Conservation (phyloP, 2,888 invertebrate species). For the Lithophane socia region DNA sequence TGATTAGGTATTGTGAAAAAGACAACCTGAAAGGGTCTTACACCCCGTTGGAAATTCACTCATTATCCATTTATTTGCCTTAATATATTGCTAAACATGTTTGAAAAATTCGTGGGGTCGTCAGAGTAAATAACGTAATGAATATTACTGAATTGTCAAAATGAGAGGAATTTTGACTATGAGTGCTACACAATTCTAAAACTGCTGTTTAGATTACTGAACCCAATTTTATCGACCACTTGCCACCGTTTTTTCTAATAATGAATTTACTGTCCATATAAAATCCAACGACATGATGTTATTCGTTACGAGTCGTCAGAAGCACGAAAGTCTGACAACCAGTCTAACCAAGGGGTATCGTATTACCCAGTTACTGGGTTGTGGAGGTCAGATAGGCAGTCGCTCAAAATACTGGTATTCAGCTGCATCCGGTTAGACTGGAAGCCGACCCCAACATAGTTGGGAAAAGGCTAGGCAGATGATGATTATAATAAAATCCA, state of each 20-base stretch:
- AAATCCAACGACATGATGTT: not conserved
- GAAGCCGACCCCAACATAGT: too few relatives aligned
- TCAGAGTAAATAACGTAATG: not conserved
- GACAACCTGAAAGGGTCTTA: too few relatives aligned
- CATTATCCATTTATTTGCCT: not conserved
- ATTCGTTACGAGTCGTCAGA: too few relatives aligned
- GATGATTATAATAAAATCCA: not conserved
- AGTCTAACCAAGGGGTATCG: too few relatives aligned
- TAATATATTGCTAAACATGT: not conserved
- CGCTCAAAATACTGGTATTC: too few relatives aligned
- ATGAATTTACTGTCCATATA: not conserved
- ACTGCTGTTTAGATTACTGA: not conserved
- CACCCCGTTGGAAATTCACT: not conserved
- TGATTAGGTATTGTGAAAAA: not conserved
- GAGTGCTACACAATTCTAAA: not conserved
- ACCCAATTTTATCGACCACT: not conserved
- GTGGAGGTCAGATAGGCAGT: too few relatives aligned
- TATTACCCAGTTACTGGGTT: too few relatives aligned
- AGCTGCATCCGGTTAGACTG: too few relatives aligned
- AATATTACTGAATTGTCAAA: not conserved
- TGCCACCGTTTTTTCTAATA: not conserved
- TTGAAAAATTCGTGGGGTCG: not conserved
- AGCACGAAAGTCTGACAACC: too few relatives aligned
- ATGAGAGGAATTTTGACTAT: not conserved
- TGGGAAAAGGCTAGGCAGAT: too few relatives aligned